A percentile compares a stretch with the other conserved stretches of the same genome.
These are phyloP conservation scores for Anorthoa munda DNA, from an alignment of 2,888 invertebrate species.

Conservation along the genomic window DNA sequence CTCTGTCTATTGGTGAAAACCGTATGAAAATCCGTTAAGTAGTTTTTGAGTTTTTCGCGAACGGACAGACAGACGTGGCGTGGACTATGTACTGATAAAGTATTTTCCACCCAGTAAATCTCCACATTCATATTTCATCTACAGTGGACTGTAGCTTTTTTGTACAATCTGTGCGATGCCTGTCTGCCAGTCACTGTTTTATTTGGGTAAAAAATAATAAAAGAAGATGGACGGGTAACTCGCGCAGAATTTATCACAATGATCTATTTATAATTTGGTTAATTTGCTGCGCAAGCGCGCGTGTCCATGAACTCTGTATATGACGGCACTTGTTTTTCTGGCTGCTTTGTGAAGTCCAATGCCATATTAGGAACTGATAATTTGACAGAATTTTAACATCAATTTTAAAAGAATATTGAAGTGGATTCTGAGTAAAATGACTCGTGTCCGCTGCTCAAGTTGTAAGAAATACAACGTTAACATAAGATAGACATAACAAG, in stretches of 20 bases:
- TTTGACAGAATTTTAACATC: conserved; percentile 9
- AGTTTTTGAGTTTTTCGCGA: too few species aligned
- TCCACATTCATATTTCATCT: not conserved
- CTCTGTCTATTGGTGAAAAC: too few species aligned
- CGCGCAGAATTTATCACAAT: conserved; percentile 43
- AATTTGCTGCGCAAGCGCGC: conserved; percentile 32
- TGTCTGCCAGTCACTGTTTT: not conserved
- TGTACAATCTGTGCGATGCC: not conserved
- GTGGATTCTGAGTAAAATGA: conserved; percentile 3
- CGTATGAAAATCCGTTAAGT: too few species aligned
- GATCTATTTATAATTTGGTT: conserved; percentile 48
- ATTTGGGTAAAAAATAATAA: conserved; percentile 8
- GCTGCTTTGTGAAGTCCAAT: conserved; percentile 20
- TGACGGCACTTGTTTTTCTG: conserved; percentile 44
- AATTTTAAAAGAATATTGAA: not conserved
- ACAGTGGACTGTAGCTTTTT: too few species aligned
- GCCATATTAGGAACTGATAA: conserved; percentile 29
- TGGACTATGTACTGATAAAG: too few species aligned
- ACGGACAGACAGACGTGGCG: too few species aligned
- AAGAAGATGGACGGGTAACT: not conserved
- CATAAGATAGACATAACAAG: too few species aligned
- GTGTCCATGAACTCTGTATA: conserved; percentile 54
- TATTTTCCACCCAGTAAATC: not conserved
- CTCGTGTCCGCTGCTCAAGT: not conserved
- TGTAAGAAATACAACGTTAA: conserved; percentile 15